Evolutionary conservation across 2,888 invertebrate genomes (phyloP), one percentile per base, ranked within the genome.

Genomic region (Plemyria rubiginata): DNA sequence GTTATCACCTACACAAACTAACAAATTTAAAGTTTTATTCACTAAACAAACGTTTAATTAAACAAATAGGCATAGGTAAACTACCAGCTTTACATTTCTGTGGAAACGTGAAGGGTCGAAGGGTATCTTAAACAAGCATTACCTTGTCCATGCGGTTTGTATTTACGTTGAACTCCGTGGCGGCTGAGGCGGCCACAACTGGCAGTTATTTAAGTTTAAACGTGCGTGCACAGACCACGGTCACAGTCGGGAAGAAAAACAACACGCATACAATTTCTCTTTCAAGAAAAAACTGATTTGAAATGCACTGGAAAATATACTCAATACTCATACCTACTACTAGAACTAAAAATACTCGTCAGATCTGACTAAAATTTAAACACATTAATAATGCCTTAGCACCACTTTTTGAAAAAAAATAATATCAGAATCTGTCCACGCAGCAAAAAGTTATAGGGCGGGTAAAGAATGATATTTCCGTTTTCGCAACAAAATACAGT

Each of bases 141-240:
- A 58, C 45, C 53, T 59, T 22, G 66, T 75, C 78, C 81, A 81
- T 79, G 74, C 78, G 80, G 78, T 73, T 74, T 69, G 46, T 76
- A 72, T 80, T 77, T 76, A 71, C 67, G 64, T 68, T 73, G 65
- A 68, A 74, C 74, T 73, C 70, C 52, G 41, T 29, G 3, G 22
- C 22, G 22, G 22, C 22, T 22, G 22, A 22, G 13, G 48, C 29
- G 16, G 49, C 64, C 60, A 56, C 60, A 60, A 50, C 56, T 67
- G 46, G 64, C 64, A 59, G 40, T 59, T 63, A 59, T 63, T 63
- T 59, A 54, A 58, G 51, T 61, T 55, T 52, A 53, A 64, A 53
- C 60, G 32, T 49, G 52, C 60, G 56, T 45, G 32, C 13, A 16
- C 16, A 43, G 15, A 16, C 45, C 45, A 16, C 11, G 15, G 13